These are phyloP conservation scores for Euphydryas editha DNA, from an alignment of 2,888 invertebrate genomes.

Conservation along the genomic window DNA sequence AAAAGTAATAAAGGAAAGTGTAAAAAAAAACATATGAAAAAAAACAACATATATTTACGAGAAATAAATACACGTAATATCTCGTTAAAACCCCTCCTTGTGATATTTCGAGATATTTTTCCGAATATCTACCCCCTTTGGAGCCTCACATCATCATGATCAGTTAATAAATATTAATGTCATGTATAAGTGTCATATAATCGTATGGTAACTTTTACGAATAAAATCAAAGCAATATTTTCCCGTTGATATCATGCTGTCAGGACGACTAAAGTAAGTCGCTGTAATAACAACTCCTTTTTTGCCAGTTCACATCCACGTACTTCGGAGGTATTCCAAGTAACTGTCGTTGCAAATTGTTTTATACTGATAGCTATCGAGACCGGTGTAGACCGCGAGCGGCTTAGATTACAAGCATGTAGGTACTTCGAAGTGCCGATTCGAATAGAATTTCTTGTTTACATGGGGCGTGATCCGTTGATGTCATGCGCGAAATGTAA, in stretches of 20 bases:
- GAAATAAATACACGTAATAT: too few relatives aligned
- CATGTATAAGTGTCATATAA: neutral
- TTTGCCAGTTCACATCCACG: conserved; percentile 7
- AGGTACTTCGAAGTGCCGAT: conserved; percentile 33
- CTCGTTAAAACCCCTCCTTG: too few relatives aligned
- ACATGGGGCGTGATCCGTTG: conserved; percentile 66
- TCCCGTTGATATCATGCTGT: neutral
- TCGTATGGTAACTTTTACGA: neutral
- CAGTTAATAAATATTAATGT: neutral
- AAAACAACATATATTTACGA: too few relatives aligned
- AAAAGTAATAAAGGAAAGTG: too few relatives aligned
- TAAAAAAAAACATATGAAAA: too few relatives aligned
- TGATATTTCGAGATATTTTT: too few relatives aligned
- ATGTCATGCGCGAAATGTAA: conserved; percentile 76
- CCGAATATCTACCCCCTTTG: too few relatives aligned
- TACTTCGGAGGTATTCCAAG: conserved; percentile 46
- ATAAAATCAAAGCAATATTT: neutral
- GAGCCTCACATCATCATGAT: neutral
- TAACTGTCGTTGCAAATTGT: conserved; percentile 51
- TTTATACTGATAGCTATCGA: conserved; percentile 40
- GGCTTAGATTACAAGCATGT: conserved; percentile 18
- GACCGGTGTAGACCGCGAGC: conserved; percentile 18
- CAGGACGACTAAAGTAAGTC: neutral
- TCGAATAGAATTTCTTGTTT: conserved; percentile 54
- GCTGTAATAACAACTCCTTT: conserved; percentile 18